Base-by-base conservation (phyloP, 2,888 invertebrate genomes). In the Agrotis clavis region DNA sequence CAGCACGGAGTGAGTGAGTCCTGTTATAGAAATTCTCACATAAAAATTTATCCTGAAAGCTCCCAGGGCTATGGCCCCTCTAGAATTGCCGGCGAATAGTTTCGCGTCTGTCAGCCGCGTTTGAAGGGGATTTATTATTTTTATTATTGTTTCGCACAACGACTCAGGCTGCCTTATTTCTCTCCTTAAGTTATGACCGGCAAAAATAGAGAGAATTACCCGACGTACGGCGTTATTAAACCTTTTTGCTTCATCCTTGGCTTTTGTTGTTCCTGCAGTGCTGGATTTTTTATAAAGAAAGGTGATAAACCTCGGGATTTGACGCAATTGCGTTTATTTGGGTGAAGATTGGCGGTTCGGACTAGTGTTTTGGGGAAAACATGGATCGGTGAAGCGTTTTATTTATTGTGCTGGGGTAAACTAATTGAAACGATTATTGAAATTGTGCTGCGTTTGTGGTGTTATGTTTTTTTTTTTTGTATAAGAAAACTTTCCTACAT, bases 61-160 rank as follows among this genome's bases (percentile, higher is more conserved):
- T n/a, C 25, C 13, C 4, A 18, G 47, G 45, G 48, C 18, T 74
- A 57, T 90, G 83, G 92, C 59, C 78, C 77, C 92, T 83, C 71
- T 80, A 88, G 75, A 79, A 87, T 91, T 87, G 92, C 90, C 90
- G 88, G 91, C 91, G 92, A 95, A 95, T 95, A 95, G 95, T 95
- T 95, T 92, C 93, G 92, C 94, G 94, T 93, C 95, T 95, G 95
- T 95, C 95, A 94, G 94, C 86, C 91, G 91, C 93, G 92, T 94
- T 93, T 94, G 95, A 95, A 93, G 91, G 92, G 94, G 94, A 95
- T 95, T 95, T 96, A 95, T 95, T 96, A 95, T 95, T 95, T 95
- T 95, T 95, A 94, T 95, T 95, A 95, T 95, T 95, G 95, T 95
- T 95, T 94, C 92, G 86, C 88, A 88, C 85, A 90, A 89, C 90